Evolutionary conservation across 1,140 invertebrate genomes (phyloP).

Genomic region (Orchestia grillus): DNA sequence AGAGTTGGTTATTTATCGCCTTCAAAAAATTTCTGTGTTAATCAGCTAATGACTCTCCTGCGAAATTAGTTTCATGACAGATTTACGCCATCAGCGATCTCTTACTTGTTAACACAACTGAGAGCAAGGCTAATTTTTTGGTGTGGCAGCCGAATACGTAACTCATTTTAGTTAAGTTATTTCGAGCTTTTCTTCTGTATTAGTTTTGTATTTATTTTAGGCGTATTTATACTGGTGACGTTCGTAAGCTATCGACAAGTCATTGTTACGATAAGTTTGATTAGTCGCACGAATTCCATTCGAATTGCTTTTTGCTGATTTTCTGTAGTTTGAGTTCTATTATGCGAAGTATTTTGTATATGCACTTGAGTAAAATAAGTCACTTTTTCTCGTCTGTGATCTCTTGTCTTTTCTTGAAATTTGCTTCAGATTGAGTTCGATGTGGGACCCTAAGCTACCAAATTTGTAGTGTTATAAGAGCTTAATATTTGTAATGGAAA

Average conservation of each 20-base stretch:
- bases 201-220: conserved; percentile 22
- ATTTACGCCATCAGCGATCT: not conserved
- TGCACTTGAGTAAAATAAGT: not conserved
- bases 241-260: not conserved
- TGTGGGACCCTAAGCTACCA: not conserved
- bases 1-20: no score
- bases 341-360: not conserved
- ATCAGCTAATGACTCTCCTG: no score
- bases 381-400: not conserved
- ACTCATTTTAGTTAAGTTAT: not conserved
- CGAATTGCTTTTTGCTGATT: not conserved
- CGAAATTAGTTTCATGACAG: not conserved
- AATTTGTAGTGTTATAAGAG: not conserved
- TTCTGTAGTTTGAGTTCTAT: not conserved
- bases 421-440: not conserved
- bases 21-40: no score
- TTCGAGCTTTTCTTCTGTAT: not conserved
- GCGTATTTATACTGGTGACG: not conserved
- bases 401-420: conserved; percentile 1
- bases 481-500: not conserved
- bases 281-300: conserved; percentile 1
- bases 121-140: not conserved
- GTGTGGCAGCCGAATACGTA: not conserved
- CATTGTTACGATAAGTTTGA: not conserved
- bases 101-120: not conserved